phyloP scores from a whole-genome alignment of 2,888 invertebrate genomes.

The Octodonta nipae region DNA sequence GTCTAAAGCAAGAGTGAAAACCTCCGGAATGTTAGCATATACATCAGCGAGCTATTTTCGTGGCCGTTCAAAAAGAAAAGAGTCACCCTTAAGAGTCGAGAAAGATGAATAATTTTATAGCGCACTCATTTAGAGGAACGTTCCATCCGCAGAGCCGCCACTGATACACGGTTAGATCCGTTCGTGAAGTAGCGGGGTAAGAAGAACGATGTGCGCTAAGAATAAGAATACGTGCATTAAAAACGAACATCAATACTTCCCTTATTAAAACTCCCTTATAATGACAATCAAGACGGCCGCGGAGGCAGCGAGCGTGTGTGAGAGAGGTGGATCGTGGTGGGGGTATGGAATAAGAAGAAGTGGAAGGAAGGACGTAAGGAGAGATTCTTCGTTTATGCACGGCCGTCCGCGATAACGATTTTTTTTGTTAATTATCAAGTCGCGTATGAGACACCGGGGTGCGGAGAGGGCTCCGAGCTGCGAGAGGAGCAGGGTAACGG shows the following conservation, averaged over 20 bases:
- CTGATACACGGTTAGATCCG: too few species aligned
- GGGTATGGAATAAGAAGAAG: slow-evolving; percentile 10
- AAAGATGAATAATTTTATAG: too few species aligned
- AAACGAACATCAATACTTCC: slow-evolving; percentile 38
- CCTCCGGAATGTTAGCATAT: too few species aligned
- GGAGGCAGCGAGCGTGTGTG: slow-evolving; percentile 30
- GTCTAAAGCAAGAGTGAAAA: too few species aligned
- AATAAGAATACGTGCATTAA: slow-evolving; percentile 36
- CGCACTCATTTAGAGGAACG: too few species aligned
- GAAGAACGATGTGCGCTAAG: slow-evolving; percentile 30
- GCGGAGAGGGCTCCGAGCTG: slow-evolving; percentile 12
- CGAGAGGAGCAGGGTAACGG: slow-evolving; percentile 5
- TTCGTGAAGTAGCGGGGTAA: too few species aligned
- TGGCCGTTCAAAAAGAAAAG: too few species aligned
- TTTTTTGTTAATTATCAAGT: slow-evolving; percentile 40
- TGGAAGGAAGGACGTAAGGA: slow-evolving; percentile 25
- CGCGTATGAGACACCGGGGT: slow-evolving; percentile 33
- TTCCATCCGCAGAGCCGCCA: too few species aligned
- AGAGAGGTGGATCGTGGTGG: slow-evolving; percentile 17
- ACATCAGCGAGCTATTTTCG: too few species aligned
- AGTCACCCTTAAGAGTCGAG: too few species aligned
- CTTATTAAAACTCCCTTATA: slow-evolving; percentile 37
- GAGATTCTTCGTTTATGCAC: slow-evolving; percentile 37
- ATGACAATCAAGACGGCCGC: slow-evolving; percentile 33
- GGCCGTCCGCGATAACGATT: slow-evolving; percentile 39